Base-by-base conservation (phyloP, 2,113 vertebrate species). In the Hirundichthys speculiger region DNA sequence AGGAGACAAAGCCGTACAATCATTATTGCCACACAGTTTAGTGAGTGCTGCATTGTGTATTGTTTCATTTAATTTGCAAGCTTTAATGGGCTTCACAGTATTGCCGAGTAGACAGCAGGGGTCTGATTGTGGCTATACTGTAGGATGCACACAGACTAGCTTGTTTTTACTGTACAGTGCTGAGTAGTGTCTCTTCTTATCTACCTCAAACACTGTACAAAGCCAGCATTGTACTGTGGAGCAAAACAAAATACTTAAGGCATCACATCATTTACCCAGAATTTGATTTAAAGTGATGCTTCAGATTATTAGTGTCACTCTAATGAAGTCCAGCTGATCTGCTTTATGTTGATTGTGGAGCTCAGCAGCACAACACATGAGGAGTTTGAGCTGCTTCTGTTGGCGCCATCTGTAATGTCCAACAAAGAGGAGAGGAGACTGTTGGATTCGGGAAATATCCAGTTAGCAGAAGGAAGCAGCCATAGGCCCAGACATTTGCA, bases 181-280 rank as follows among this genome's bases (percentile, higher is more conserved):
- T 62, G 71, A 75, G 79, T 70, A 72, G 78, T 81, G 79, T 74
- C 77, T 78, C 75, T 79, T 69, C 67, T 62, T 83, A 86, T 89
- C 91, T 92, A 92, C 91, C 91, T 92, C 91, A 91, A 69, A 79
- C 38, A 65, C 77, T 56, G 80, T 77, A 40, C 63, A 77, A 67
- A 63, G 63, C 38, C 69, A 75, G 58, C 65, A 62, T 69, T 82
- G 73, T 79, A 53, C 83, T 48, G 57, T 63, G 75, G 51, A 70
- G 71, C 57, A 76, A 69, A 75, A 69, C 13, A 68, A 34, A 40
- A 66, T n/a, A 49, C 58, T 34, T 21, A 13, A 56, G n/a, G 30
- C 75, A 34, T 58, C 54, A 15, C 34, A 25, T 60, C 48, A 57
- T 13, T 66, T 53, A 52, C 19, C 38, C 60, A 46, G 25, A 69